phyloP scores from a whole-genome alignment of 2,888 invertebrate species.

The Eretmocerus hayati region DNA sequence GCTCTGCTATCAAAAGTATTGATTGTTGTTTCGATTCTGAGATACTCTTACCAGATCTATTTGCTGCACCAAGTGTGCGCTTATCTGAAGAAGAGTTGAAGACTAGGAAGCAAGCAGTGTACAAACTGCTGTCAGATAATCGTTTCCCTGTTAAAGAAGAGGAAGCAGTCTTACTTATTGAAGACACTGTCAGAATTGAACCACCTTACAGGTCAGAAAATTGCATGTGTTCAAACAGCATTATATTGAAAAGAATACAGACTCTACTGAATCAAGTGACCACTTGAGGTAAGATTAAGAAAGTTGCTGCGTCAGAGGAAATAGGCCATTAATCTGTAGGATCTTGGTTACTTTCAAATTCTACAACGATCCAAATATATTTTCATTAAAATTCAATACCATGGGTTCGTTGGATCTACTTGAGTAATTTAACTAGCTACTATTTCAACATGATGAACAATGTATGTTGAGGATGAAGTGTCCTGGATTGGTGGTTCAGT shows the following conservation, averaged over 20 bases:
- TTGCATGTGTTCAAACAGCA: conserved; percentile 37
- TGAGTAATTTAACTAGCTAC: too few relatives aligned
- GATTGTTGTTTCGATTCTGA: conserved; percentile 27
- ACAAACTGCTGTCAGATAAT: conserved; percentile 33
- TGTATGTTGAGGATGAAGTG: too few relatives aligned
- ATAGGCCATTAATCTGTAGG: too few relatives aligned
- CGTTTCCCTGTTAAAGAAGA: conserved; percentile 37
- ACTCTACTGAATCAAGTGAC: conserved; percentile 11
- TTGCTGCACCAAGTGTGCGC: conserved; percentile 22
- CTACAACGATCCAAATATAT: too few relatives aligned
- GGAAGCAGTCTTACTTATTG: conserved; percentile 33
- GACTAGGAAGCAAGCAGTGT: conserved; percentile 31
- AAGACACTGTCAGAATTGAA: conserved; percentile 35
- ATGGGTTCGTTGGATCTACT: too few relatives aligned
- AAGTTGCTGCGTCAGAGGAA: too few relatives aligned
- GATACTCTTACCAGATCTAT: conserved; percentile 33
- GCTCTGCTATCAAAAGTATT: conserved; percentile 35
- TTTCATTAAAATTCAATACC: too few relatives aligned
- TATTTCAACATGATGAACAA: too few relatives aligned
- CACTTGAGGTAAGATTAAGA: too few relatives aligned
- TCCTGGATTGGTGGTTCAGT: too few relatives aligned
- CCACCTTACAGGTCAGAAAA: conserved; percentile 39
- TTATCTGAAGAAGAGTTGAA: conserved; percentile 21
- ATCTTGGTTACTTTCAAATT: too few relatives aligned
- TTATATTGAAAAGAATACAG: conserved; percentile 38